phyloP scores from a whole-genome alignment of 2,888 invertebrate genomes.

The Augochlorella aurata region DNA sequence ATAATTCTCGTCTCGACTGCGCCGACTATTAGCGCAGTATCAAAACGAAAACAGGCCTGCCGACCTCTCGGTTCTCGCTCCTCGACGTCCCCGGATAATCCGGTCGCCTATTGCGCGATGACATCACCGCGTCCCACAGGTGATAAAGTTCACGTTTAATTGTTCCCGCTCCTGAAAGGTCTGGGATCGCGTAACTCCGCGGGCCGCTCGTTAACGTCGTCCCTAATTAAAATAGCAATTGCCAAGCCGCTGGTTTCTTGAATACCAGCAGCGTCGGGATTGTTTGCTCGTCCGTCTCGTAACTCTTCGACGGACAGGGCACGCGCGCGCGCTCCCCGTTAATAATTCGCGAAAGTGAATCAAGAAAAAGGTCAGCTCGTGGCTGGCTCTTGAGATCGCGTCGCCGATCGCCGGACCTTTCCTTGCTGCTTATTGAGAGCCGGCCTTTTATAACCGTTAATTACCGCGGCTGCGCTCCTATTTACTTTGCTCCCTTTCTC shows the following conservation, averaged over 20 bases:
- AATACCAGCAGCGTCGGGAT: constrained; percentile 6
- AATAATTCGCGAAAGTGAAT: constrained; percentile 52
- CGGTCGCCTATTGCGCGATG: not conserved
- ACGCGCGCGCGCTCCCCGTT: constrained; percentile 5
- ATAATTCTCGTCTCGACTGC: constrained; percentile 10
- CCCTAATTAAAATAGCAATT: constrained; percentile 46
- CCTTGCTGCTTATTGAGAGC: constrained; percentile 41
- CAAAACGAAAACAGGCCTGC: not conserved
- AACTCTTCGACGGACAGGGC: constrained; percentile 22
- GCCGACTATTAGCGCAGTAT: not conserved
- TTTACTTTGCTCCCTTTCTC: constrained; percentile 44
- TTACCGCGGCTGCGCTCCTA: constrained; percentile 53
- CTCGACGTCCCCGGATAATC: not conserved
- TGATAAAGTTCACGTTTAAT: constrained; percentile 20
- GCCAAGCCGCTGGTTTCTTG: not conserved
- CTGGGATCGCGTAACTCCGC: not conserved
- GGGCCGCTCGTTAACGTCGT: not conserved
- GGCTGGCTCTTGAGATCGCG: constrained; percentile 32
- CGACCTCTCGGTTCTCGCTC: not conserved
- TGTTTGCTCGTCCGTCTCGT: constrained; percentile 26
- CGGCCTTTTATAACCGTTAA: constrained; percentile 61
- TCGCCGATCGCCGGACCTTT: constrained; percentile 26
- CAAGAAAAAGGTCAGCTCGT: constrained; percentile 58
- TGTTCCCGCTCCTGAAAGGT: not conserved
- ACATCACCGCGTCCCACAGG: not conserved